These are phyloP conservation scores for Pristionchus maxplancki DNA, from an alignment of 2,888 invertebrate species.

Conservation along the genomic window DNA sequence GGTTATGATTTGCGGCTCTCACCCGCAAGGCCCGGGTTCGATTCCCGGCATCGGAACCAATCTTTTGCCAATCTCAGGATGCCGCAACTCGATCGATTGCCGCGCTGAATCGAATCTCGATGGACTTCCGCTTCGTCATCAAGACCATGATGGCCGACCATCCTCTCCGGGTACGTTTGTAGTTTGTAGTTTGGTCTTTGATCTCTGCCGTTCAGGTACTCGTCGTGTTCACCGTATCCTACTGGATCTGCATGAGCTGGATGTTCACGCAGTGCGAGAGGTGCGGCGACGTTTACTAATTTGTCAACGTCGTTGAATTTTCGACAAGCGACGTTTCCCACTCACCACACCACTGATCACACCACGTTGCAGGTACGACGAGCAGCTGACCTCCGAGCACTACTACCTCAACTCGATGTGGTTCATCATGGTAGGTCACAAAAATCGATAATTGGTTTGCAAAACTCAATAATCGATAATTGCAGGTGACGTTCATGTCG, in stretches of 20 bases:
- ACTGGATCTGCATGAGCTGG: conserved; percentile 99
- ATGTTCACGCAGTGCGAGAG: conserved; percentile 98
- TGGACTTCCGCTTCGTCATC: conserved; percentile 93
- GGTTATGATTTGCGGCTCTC: conserved; percentile 75
- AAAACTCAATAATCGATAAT: not conserved
- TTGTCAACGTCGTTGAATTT: not conserved
- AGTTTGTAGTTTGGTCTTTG: not conserved
- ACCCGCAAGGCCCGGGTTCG: conserved; percentile 74
- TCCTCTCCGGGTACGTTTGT: conserved; percentile 88
- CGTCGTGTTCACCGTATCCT: conserved; percentile 98
- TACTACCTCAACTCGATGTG: conserved; percentile 77
- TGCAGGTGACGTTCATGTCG: conserved; percentile 92
- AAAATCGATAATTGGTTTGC: not conserved
- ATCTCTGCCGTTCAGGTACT: conserved; percentile 79
- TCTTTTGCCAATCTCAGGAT: conserved; percentile 84
- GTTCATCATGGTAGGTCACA: conserved; percentile 74
- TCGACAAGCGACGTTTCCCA: conserved; percentile 42
- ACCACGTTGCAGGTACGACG: conserved; percentile 65
- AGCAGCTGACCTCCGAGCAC: conserved; percentile 69
- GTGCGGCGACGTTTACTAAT: conserved; percentile 80
- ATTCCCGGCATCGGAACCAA: conserved; percentile 71
- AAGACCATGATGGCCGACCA: conserved; percentile 99
- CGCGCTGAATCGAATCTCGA: conserved; percentile 86
- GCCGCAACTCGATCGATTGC: conserved; percentile 89
- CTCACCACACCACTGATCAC: not conserved